Evolutionary conservation across 2,888 invertebrate genomes (phyloP), one percentile per base, ranked within the genome.

Genomic region (Apoda limacodes): DNA sequence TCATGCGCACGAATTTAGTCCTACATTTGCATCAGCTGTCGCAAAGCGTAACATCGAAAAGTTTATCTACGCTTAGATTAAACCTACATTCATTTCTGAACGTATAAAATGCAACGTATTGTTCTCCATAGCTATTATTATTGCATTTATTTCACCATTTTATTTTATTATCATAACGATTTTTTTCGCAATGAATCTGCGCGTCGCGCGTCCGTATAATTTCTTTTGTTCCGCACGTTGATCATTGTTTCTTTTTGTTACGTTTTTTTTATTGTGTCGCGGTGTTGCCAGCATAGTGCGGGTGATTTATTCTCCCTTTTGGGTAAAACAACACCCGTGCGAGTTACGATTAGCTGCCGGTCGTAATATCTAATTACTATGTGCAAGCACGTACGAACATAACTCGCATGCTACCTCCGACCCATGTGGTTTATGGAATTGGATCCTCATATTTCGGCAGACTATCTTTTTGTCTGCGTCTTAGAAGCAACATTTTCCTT

Each of bases 301-400:
- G 43, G 58, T 75, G 78, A 80, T 78, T 80, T 75, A 78, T 76
- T 70, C 68, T 62, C 76, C 76, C 68, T 68, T 71, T 69, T 51
- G 65, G 62, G 72, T 76, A 78, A 78, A 80, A 80, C 76, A 78
- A 78, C 75, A 70, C 71, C 71, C 74, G 69, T 68, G 70, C 69
- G 71, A 76, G 75, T 74, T 72, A 74, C 78, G 74, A 80, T 78
- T 78, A 80, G 72, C 64, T 51, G 55, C 62, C 64, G 57, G 59
- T 56, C 61, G 68, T 78, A 78, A 78, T 80, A 80, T 78, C 75
- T 80, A 78, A 80, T 78, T 78, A 78, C 72, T 76, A 78, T 80
- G 80, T 63, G 62, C 58, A 60, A 60, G 75, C 80, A 80, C 80
- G 80, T 76, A 72, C 72, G 50, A 49, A 59, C 70, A 70, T 78